These are phyloP conservation scores for Aromia moschata DNA, from an alignment of 2,888 invertebrate genomes.

Conservation along the genomic window DNA sequence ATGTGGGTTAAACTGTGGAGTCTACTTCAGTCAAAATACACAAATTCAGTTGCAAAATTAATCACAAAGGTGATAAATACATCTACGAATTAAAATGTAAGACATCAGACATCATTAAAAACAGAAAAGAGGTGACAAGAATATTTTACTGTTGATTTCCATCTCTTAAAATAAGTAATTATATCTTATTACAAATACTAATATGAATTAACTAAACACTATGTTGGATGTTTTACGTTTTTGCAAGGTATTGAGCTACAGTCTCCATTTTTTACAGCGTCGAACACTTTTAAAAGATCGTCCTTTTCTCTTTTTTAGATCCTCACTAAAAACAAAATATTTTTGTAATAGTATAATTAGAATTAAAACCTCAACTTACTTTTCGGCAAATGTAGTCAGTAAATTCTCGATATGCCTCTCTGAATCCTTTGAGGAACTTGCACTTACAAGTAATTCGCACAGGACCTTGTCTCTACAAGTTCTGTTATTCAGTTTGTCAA, in stretches of 20 bases:
- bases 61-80: no score
- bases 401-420: conserved; percentile 55
- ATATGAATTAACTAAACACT: not conserved
- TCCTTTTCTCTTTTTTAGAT: conserved; percentile 52
- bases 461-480: conserved; percentile 57
- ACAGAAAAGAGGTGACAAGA: no score
- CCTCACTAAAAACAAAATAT: conserved; percentile 52
- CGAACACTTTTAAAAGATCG: conserved; percentile 57
- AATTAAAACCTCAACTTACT: conserved; percentile 46
- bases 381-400: conserved; percentile 53
- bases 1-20: no score
- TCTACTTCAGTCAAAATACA: no score
- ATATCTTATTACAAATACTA: no score
- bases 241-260: conserved; percentile 56
- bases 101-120: no score
- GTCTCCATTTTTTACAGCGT: conserved; percentile 56
- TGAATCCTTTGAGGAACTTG: conserved; percentile 52
- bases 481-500: conserved; percentile 46
- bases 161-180: no score
- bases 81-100: no score
- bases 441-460: conserved; percentile 55
- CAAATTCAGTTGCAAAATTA: no score
- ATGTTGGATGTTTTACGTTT: conserved; percentile 36
- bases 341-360: conserved; percentile 4
- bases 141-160: no score